Evolutionary conservation across 2,113 vertebrate genomes (phyloP).

Genomic region (Melanocharis versteri): DNA sequence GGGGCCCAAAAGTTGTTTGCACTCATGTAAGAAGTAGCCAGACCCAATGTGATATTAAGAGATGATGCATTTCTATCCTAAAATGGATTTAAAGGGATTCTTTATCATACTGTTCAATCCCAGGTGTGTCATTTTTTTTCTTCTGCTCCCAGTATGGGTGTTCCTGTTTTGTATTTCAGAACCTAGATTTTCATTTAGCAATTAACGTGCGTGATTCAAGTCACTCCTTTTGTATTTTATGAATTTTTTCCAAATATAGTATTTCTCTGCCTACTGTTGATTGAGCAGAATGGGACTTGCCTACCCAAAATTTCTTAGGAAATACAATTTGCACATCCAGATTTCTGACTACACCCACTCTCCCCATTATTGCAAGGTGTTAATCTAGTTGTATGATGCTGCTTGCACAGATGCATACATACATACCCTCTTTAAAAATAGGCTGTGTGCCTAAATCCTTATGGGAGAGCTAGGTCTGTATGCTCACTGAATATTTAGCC

Average conservation of each 20-base stretch:
- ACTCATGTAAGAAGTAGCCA: not conserved
- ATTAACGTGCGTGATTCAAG: conserved; percentile 42
- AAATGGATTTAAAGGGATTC: not conserved
- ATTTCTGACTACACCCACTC: conserved; percentile 54
- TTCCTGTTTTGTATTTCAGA: conserved; percentile 34
- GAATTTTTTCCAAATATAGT: conserved; percentile 63
- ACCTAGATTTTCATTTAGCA: conserved; percentile 31
- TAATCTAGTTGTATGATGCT: conserved; percentile 48
- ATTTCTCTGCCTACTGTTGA: conserved; percentile 50
- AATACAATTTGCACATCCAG: conserved; percentile 65
- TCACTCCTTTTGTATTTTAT: conserved; percentile 54
- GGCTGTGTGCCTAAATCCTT: conserved; percentile 15
- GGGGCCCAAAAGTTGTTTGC: not conserved
- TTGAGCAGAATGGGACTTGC: conserved; percentile 58
- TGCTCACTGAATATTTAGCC: not conserved
- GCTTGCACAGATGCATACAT: conserved; percentile 27
- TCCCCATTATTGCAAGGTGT: conserved; percentile 52
- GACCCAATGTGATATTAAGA: not conserved
- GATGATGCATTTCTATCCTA: not conserved
- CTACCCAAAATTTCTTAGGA: conserved; percentile 62
- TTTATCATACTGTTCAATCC: not conserved
- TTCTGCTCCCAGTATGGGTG: not conserved
- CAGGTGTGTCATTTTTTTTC: not conserved
- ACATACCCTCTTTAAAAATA: conserved; percentile 6
- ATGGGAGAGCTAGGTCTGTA: not conserved